Percentiles rank a stretch among this genome's conserved stretches.
Conservation (phyloP, 2,888 invertebrate genomes). For the Boloria selene region DNA sequence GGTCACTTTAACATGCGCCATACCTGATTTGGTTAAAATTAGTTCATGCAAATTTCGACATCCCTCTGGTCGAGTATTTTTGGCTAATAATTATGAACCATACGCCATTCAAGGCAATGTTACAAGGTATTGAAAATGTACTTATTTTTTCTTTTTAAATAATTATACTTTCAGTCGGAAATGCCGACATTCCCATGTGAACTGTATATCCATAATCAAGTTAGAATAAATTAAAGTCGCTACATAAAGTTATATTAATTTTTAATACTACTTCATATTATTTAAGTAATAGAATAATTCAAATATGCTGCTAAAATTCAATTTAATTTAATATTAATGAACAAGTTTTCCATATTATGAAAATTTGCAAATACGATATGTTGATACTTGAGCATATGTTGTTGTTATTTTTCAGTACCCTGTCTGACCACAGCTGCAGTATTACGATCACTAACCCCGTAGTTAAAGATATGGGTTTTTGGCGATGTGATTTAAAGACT, state of each 20-base stretch:
- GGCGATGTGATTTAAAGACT: constrained; percentile 70
- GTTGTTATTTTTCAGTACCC: constrained; percentile 47
- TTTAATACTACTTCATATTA: too few species aligned
- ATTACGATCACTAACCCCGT: constrained; percentile 55
- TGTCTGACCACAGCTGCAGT: constrained; percentile 53
- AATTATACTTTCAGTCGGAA: too few species aligned
- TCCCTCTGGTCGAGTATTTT: constrained; percentile 54
- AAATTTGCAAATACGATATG: too few species aligned
- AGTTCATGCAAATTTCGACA: constrained; percentile 64
- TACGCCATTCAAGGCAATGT: constrained; percentile 51
- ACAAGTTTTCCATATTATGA: too few species aligned
- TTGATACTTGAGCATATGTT: constrained; percentile 1
- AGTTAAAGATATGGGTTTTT: constrained; percentile 56
- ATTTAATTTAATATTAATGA: too few species aligned
- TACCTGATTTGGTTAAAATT: constrained; percentile 48
- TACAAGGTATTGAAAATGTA: constrained; percentile 47
- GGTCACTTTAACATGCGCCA: constrained; percentile 56
- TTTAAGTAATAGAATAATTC: too few species aligned
- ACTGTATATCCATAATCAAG: too few species aligned
- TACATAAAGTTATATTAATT: too few species aligned
- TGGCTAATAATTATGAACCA: constrained; percentile 60
- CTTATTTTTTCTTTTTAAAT: neutral
- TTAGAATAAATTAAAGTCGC: too few species aligned
- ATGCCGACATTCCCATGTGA: too few species aligned
- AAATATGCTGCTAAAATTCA: too few species aligned